Conservation (phyloP, 2,888 invertebrate genomes). For the Chouioia cunea region DNA sequence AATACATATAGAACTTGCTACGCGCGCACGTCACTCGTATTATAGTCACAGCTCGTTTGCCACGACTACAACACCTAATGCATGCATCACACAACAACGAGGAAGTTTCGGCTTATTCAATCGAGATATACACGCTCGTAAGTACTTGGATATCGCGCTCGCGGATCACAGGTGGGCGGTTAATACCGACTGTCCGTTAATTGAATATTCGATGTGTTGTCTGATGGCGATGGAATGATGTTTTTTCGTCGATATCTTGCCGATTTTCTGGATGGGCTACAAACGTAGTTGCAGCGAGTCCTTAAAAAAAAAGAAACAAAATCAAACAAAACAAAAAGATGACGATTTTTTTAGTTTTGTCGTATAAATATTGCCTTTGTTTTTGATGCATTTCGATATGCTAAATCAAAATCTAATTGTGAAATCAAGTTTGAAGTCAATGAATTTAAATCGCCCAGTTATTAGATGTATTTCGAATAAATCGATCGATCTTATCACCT, state of each 20-base stretch:
- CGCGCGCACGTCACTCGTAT: slow-evolving; percentile 2
- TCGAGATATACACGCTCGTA: slow-evolving; percentile 46
- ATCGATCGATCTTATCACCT: too few species aligned
- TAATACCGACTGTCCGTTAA: slow-evolving; percentile 17
- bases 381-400: too few species aligned
- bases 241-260: too few species aligned
- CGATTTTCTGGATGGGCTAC: neutral
- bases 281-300: neutral
- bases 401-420: too few species aligned
- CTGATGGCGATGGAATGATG: too few species aligned
- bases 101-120: slow-evolving; percentile 46
- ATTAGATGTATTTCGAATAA: too few species aligned
- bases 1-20: slow-evolving; percentile 6
- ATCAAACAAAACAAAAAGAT: too few species aligned
- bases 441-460: too few species aligned
- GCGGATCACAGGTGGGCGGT: slow-evolving; percentile 32
- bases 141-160: slow-evolving; percentile 46
- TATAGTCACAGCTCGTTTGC: slow-evolving; percentile 59
- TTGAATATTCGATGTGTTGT: slow-evolving; percentile 22
- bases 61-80: slow-evolving; percentile 1
- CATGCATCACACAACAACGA: slow-evolving; percentile 37
- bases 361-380: too few species aligned
- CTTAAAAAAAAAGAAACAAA: neutral
- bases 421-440: too few species aligned
- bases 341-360: too few species aligned